Conservation (phyloP, 2,888 invertebrate genomes). For the Thyatira batis region DNA sequence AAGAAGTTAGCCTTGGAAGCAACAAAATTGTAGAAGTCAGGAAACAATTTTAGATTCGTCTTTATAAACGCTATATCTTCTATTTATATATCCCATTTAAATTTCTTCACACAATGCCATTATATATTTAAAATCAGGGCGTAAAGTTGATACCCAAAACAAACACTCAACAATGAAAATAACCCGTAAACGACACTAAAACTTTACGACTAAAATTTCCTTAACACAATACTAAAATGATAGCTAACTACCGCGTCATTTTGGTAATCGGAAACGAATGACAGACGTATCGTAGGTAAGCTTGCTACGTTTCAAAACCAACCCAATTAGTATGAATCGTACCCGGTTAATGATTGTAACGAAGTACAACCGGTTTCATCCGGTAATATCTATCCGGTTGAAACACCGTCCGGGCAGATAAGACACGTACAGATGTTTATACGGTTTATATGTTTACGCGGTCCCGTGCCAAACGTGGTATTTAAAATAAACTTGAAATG, state of each 20-base stretch:
- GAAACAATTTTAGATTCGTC: no score
- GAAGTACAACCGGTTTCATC: constrained; percentile 43
- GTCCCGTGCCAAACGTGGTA: constrained; percentile 14
- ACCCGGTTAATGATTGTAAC: constrained; percentile 53
- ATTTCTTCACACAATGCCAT: no score
- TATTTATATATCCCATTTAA: no score
- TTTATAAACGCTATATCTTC: no score
- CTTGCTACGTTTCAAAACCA: constrained; percentile 54
- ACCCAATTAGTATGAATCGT: constrained; percentile 61
- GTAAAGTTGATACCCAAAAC: no score
- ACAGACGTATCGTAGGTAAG: constrained; percentile 19
- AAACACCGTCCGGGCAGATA: constrained; percentile 42
- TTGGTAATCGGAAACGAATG: background rate
- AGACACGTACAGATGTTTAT: constrained; percentile 49
- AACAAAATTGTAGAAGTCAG: no score
- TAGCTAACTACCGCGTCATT: background rate
- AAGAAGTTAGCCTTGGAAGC: no score
- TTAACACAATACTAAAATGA: no score
- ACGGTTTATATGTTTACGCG: constrained; percentile 37
- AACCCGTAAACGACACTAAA: no score
- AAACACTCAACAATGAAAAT: no score
- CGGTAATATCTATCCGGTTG: constrained; percentile 34
- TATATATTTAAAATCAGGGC: no score
- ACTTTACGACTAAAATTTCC: no score
- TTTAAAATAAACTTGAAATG: constrained; percentile 16